These are phyloP conservation scores for Empidonax alnorum DNA, from an alignment of 2,113 vertebrate genomes.

Conservation along the genomic window DNA sequence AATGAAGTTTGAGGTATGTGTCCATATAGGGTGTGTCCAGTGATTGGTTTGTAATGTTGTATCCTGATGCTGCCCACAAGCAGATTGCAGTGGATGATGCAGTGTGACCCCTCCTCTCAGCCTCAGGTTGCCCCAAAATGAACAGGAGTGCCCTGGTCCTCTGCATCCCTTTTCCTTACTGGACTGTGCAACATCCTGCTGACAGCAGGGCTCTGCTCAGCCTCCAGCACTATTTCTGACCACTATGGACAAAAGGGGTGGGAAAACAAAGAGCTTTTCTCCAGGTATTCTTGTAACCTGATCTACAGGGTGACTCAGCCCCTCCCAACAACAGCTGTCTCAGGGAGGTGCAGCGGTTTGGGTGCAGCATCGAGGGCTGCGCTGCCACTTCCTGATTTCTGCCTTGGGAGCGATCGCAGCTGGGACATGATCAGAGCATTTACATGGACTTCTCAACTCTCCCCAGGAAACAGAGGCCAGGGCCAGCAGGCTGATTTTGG, in stretches of 20 bases:
- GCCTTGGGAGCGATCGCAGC: neutral
- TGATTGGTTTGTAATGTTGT: neutral
- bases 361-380: neutral
- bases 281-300: slow-evolving; percentile 59
- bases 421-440: neutral
- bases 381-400: slow-evolving; percentile 47
- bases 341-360: neutral
- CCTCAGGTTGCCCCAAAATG: neutral
- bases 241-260: slow-evolving; percentile 47
- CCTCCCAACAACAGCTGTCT: slow-evolving; percentile 4
- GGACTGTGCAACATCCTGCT: neutral
- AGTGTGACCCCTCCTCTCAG: neutral
- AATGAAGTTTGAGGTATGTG: neutral
- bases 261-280: slow-evolving; percentile 57
- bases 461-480: neutral
- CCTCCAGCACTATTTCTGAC: neutral
- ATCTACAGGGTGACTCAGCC: slow-evolving; percentile 58
- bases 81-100: neutral
- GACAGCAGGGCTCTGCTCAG: neutral
- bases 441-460: neutral
- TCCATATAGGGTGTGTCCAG: neutral
- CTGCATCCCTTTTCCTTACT: neutral
- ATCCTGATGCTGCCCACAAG: neutral
- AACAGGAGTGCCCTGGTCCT: neutral
- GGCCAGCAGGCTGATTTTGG: neutral